Conservation (phyloP, 2,113 vertebrate genomes). For the Tichodroma muraria region DNA sequence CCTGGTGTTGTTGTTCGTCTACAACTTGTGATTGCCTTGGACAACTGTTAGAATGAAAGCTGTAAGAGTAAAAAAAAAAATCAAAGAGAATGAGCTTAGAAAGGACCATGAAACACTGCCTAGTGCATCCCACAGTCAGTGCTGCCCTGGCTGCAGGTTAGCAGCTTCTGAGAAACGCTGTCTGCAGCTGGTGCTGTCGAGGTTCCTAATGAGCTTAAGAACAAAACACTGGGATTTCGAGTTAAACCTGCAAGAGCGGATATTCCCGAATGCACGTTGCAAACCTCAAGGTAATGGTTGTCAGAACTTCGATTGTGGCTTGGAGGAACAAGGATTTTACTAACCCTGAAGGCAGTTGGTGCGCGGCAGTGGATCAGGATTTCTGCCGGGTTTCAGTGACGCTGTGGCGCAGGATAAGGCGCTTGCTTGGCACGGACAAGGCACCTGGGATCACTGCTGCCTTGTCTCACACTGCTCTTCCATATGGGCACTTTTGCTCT, state of each 20-base stretch:
- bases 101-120: accelerated
- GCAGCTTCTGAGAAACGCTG: not conserved
- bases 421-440: not conserved
- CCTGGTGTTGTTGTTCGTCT: not conserved
- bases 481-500: not conserved
- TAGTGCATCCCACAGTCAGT: not conserved
- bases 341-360: accelerated
- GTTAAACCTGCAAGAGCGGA: not conserved
- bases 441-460: not conserved
- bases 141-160: not conserved
- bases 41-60: not conserved
- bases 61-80: not conserved
- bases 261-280: not conserved
- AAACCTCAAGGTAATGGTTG: not conserved
- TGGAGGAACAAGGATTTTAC: not conserved
- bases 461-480: not conserved
- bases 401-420: accelerated
- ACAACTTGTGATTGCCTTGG: not conserved
- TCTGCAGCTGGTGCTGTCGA: not conserved
- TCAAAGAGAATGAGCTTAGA: not conserved
- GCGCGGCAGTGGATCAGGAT: not conserved
- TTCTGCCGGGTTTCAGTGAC: not conserved
- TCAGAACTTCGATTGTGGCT: accelerated
- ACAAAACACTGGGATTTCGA: not conserved
- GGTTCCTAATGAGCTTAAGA: not conserved